Base-by-base conservation (phyloP, 2,888 invertebrate species). In the Endomychus coccineus region DNA sequence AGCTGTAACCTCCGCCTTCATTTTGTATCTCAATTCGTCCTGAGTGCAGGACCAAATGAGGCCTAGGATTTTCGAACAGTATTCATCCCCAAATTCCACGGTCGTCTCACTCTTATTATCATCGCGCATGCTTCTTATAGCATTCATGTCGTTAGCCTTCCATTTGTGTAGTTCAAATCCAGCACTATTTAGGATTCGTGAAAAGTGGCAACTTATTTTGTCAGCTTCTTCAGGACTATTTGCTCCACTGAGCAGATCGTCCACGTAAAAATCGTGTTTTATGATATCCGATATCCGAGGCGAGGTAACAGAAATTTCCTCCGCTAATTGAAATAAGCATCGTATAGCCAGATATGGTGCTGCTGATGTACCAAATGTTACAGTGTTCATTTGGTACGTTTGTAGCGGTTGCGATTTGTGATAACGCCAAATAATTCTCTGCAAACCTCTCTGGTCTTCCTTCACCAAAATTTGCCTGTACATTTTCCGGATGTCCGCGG, bases 401-500 rank as follows among this genome's bases (percentile, higher is more conserved):
- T 38, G 14, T 14, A 48, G 15, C 16, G 29, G 23, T 21, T 45
- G 16, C 3, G 10, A 10, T n/a, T 31, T 17, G 16, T 39, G 27
- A 5, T 37, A 27, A 17, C 47, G 27, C 41, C 46, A 50, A 21
- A 49, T 27, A 16, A 46, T 49, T 23, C 34, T 21, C 32, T 48
- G 50, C 34, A 34, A 46, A 16, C 34, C 30, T 17, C 44, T 14
- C 15, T 50, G 25, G 15, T 42, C 30, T 2, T 27, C 24, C 12
- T 35, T 21, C n/a, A 50, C 24, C 12, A 32, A 30, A 13, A 50
- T 39, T 36, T 44, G 45, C 16, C 50, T 11, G 35, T 43, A 49
- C 49, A 50, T 46, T 43, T 49, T 48, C 22, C 19, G 16, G 19
- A 48, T 43, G 15, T 45, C 50, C 6, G 42, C 45, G 2, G 40